phyloP scores from a whole-genome alignment of 2,113 vertebrate species.

The Eurypyga helias region DNA sequence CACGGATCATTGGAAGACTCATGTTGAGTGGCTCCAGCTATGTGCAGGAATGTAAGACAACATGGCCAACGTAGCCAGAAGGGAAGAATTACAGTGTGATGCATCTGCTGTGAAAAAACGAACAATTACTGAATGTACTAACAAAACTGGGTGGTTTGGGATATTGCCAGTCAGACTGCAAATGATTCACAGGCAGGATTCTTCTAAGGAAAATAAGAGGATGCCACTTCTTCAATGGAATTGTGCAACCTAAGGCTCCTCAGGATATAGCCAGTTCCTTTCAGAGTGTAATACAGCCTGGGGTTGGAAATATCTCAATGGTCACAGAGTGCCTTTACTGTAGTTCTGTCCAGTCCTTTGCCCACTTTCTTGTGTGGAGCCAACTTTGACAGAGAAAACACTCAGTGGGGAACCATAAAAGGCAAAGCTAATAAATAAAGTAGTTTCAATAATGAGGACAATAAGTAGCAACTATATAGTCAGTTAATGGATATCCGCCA shows the following conservation, averaged over 20 bases:
- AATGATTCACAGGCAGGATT: slow-evolving; percentile 59
- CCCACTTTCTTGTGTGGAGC: neutral
- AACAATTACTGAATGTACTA: slow-evolving; percentile 59
- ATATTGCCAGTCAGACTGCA: slow-evolving; percentile 31
- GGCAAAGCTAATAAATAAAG: neutral
- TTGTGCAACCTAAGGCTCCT: slow-evolving; percentile 45
- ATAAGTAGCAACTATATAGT: neutral
- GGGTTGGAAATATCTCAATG: neutral
- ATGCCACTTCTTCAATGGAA: slow-evolving; percentile 48
- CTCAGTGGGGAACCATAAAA: neutral
- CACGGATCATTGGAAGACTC: neutral
- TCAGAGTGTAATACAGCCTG: neutral
- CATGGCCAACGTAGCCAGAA: slow-evolving; percentile 13
- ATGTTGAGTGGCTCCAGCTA: slow-evolving; percentile 22
- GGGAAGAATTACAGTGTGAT: slow-evolving; percentile 57
- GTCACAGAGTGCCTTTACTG: neutral
- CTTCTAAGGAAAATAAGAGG: slow-evolving; percentile 50
- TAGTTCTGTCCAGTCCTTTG: neutral
- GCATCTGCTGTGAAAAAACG: slow-evolving; percentile 43
- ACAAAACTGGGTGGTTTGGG: slow-evolving; percentile 53
- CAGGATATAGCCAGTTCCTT: slow-evolving; percentile 31
- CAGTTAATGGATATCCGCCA: neutral
- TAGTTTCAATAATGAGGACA: neutral
- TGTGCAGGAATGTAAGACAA: slow-evolving; percentile 50
- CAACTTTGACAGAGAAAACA: neutral